phyloP scores from a whole-genome alignment of 2,888 invertebrate genomes.

The Pyrrhia umbra region DNA sequence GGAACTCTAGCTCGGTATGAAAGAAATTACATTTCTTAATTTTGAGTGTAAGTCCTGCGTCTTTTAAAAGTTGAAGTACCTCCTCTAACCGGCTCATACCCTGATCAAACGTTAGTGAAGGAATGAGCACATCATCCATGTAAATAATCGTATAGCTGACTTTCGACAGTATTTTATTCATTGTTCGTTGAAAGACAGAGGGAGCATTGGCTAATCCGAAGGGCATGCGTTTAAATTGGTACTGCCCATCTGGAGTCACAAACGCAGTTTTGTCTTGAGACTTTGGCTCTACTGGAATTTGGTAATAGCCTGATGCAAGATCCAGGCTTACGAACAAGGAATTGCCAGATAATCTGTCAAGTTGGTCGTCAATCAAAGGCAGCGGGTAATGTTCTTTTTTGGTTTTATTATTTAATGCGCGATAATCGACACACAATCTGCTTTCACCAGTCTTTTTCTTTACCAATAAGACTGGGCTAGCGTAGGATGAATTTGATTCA shows the following conservation, averaged over 20 bases:
- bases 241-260: too few relatives aligned
- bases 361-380: conserved; percentile 56
- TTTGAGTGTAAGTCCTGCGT: conserved; percentile 57
- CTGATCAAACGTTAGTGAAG: background rate
- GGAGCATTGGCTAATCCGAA: conserved; percentile 63
- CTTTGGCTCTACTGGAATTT: too few relatives aligned
- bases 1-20: conserved; percentile 53
- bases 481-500: conserved; percentile 52
- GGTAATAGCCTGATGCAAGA: too few relatives aligned
- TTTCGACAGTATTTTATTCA: background rate
- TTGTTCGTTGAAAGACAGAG: conserved; percentile 1
- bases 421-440: too few relatives aligned
- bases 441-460: conserved; percentile 59
- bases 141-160: conserved; percentile 4
- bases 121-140: conserved; percentile 7
- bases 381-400: conserved; percentile 51
- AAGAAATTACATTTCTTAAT: conserved; percentile 66
- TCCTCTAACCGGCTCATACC: conserved; percentile 5
- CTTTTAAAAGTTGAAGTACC: conserved; percentile 11
- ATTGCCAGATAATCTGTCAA: conserved; percentile 52
- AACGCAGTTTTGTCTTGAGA: too few relatives aligned
- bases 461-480: conserved; percentile 58
- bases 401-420: conserved; percentile 51
- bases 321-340: conserved; percentile 49
- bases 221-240: conserved; percentile 56